Conservation (phyloP, 1,140 invertebrate genomes). For the Dreissena rostriformis region DNA sequence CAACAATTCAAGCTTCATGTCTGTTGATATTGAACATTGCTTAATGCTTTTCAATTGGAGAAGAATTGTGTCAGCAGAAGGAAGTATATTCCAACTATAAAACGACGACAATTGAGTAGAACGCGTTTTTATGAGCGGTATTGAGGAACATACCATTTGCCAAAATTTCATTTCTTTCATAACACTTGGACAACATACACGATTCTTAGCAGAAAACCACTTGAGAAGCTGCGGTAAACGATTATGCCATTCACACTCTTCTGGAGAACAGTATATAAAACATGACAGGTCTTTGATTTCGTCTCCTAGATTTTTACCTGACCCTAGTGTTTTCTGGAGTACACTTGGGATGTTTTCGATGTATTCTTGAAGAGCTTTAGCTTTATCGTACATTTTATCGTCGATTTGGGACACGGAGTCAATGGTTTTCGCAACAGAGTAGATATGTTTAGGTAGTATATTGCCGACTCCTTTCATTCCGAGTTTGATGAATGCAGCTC, state of each 20-base stretch:
- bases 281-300: background rate
- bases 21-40: background rate
- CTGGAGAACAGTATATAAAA: background rate
- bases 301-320: background rate
- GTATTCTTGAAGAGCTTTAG: conserved; percentile 2
- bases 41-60: background rate
- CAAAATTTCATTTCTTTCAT: background rate
- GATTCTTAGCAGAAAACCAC: background rate
- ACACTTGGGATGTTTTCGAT: background rate
- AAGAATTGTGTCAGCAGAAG: background rate
- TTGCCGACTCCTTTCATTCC: background rate
- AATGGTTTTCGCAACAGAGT: background rate
- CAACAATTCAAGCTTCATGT: background rate
- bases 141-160: background rate
- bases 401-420: background rate
- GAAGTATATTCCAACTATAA: background rate
- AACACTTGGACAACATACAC: background rate
- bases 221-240: background rate
- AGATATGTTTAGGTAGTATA: background rate
- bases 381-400: background rate
- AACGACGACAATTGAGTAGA: background rate
- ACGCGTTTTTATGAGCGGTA: background rate
- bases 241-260: background rate
- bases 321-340: background rate
- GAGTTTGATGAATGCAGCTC: background rate